These are phyloP conservation scores for Papilio protenor DNA, from an alignment of 2,888 invertebrate genomes.

Conservation along the genomic window DNA sequence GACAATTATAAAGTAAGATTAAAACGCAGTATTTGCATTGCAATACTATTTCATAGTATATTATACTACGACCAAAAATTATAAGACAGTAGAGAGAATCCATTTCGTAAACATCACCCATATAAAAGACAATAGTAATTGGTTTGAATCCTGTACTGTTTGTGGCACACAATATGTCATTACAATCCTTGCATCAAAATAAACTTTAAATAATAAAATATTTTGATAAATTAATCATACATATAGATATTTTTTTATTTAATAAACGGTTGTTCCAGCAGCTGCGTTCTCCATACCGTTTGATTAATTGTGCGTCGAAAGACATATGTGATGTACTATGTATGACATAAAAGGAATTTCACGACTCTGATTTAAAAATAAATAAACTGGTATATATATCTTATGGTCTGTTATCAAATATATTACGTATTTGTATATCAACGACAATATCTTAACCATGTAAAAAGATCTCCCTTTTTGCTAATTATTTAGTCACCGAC, in stretches of 20 bases:
- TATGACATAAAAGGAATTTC: neutral
- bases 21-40: no score
- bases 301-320: slow-evolving; percentile 7
- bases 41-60: no score
- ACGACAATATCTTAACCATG: neutral
- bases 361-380: neutral
- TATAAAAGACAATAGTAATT: no score
- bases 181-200: neutral
- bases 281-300: neutral
- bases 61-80: no score
- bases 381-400: no score
- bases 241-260: neutral
- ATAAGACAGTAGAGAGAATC: no score
- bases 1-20: no score
- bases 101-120: no score
- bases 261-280: neutral
- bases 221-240: neutral
- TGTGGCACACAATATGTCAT: neutral
- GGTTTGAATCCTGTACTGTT: no score
- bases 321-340: neutral
- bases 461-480: neutral
- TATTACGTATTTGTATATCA: neutral
- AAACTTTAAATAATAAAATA: neutral
- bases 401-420: neutral
- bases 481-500: neutral